phyloP scores from a whole-genome alignment of 2,888 invertebrate species.

The Phasia obesa region DNA sequence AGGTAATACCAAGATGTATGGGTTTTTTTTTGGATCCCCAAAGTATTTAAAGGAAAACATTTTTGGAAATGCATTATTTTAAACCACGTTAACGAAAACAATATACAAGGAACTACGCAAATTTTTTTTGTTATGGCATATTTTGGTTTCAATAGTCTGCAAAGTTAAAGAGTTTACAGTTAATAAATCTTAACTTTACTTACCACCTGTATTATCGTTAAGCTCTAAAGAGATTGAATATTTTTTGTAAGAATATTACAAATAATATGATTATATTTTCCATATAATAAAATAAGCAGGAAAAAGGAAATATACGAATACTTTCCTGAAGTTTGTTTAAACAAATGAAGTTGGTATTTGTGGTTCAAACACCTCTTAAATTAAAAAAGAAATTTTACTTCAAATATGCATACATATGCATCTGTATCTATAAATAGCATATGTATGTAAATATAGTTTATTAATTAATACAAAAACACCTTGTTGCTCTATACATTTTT shows the following conservation, averaged over 20 bases:
- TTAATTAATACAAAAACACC: no score
- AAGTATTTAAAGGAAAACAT: constrained; percentile 24
- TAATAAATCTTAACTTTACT: constrained; percentile 55
- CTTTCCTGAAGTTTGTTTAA: no score
- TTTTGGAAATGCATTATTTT: constrained; percentile 37
- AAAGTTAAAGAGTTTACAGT: constrained; percentile 56
- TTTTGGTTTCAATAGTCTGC: constrained; percentile 16
- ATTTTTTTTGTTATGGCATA: constrained; percentile 6
- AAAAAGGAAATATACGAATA: not conserved
- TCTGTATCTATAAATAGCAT: no score
- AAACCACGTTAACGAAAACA: constrained; percentile 16
- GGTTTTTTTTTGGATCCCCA: constrained; percentile 28
- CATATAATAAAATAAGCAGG: not conserved
- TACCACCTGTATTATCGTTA: constrained; percentile 27
- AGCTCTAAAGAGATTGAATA: constrained; percentile 25
- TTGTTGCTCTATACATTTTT: not conserved
- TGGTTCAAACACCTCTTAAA: no score
- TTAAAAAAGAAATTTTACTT: no score
- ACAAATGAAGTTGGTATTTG: no score
- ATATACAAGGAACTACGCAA: not conserved
- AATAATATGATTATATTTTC: not conserved
- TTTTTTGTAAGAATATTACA: not conserved
- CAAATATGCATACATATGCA: no score
- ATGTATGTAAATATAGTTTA: no score
- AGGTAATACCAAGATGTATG: not conserved